Conservation (phyloP, 30 jellyfish, hydroid and myxozoan species). For the Aurelia aurita complex sp. Pacific region DNA sequence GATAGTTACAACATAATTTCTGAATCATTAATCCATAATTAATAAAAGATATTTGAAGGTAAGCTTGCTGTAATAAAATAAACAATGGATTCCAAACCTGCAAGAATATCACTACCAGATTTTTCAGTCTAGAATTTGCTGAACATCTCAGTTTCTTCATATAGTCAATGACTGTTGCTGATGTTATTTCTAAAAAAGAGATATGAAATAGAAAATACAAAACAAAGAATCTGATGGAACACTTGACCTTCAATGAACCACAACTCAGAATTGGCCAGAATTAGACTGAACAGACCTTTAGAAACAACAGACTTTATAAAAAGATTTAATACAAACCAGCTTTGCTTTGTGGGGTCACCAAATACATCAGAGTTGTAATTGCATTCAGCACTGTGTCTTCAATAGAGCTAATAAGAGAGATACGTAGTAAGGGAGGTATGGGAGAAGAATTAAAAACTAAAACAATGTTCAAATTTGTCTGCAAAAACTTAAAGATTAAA, state of each 20-base stretch:
- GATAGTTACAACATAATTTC: no score
- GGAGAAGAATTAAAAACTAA: neutral
- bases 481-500: no score
- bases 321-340: slow-evolving; percentile 34
- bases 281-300: no score
- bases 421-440: neutral
- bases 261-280: no score
- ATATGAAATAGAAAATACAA: neutral
- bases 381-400: slow-evolving; percentile 88
- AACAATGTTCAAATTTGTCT: neutral
- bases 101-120: slow-evolving; percentile 67
- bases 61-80: neutral
- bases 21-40: no score
- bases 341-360: slow-evolving; percentile 65
- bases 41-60: no score
- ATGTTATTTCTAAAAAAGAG: slow-evolving; percentile 35
- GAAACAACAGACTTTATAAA: no score
- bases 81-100: slow-evolving; percentile 43
- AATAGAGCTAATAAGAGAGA: slow-evolving; percentile 30
- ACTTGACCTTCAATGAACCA: neutral
- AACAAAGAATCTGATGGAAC: neutral
- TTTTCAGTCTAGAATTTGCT: slow-evolving; percentile 63
- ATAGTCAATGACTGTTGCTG: slow-evolving; percentile 64
- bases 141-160: slow-evolving; percentile 62
- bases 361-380: slow-evolving; percentile 72